Evolutionary conservation across 1,140 invertebrate genomes (phyloP).

Genomic region (Marisa cornuarietis): DNA sequence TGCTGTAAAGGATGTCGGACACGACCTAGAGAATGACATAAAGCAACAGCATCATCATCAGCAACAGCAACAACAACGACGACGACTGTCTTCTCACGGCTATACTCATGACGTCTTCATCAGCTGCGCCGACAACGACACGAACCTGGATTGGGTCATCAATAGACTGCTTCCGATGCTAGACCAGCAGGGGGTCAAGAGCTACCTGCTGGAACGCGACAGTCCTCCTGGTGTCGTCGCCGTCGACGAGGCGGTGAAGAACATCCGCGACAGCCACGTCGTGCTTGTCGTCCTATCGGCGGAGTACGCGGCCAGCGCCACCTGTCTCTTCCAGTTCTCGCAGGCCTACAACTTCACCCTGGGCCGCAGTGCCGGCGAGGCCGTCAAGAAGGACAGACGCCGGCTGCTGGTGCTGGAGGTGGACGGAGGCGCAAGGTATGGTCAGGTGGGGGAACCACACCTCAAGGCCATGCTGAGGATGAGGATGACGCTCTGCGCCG

Average conservation of each 20-base stretch:
- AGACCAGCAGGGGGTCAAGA: neutral
- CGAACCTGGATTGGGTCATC: neutral
- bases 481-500: too few species aligned
- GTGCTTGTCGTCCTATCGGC: neutral
- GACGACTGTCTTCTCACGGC: neutral
- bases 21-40: neutral
- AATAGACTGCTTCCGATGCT: neutral
- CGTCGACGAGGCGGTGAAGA: slow-evolving; percentile 5
- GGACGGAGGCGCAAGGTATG: too few species aligned
- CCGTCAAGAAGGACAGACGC: too few species aligned
- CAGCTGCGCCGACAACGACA: neutral
- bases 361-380: neutral
- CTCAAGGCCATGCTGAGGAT: too few species aligned
- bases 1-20: too few species aligned
- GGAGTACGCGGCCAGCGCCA: neutral
- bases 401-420: too few species aligned
- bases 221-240: neutral
- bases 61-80: too few species aligned
- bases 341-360: slow-evolving; percentile 8
- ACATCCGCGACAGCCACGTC: neutral
- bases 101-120: neutral
- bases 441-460: too few species aligned
- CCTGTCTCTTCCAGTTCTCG: slow-evolving; percentile 4
- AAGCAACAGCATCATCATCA: neutral
- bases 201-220: neutral